These are phyloP conservation scores for Epizoanthus illoricatus DNA, from an alignment of 92 coral and sea anemone genomes.

Conservation along the genomic window DNA sequence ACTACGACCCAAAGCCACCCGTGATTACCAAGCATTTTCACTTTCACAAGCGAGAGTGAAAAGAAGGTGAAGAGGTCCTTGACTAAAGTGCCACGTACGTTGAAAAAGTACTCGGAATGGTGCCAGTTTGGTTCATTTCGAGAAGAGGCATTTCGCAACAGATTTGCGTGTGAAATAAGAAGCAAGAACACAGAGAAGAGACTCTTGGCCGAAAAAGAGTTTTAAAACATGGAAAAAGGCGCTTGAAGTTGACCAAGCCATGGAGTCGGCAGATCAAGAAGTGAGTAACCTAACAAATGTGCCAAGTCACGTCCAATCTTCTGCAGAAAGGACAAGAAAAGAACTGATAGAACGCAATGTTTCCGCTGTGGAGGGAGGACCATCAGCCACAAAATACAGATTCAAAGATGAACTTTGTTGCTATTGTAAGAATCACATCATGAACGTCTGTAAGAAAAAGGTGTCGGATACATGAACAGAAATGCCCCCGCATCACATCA, in stretches of 20 bases:
- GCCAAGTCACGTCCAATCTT: neutral
- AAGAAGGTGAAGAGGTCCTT: constrained; percentile 15
- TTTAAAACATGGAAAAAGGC: constrained; percentile 14
- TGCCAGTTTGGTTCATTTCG: constrained; percentile 1
- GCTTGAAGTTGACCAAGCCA: constrained; percentile 18
- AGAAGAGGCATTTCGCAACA: constrained; percentile 1
- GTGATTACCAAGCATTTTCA: constrained; percentile 26
- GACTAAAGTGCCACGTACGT: constrained; percentile 7
- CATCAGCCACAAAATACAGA: constrained; percentile 9
- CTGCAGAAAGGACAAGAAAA: neutral
- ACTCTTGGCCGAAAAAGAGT: constrained; percentile 14
- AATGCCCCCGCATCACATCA: neutral
- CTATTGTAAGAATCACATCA: constrained; percentile 13
- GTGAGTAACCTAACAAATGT: constrained; percentile 9
- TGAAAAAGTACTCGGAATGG: constrained; percentile 12
- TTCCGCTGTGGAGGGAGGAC: neutral
- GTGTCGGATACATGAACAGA: neutral
- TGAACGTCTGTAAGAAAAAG: no score
- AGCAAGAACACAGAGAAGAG: neutral
- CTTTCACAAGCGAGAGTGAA: constrained; percentile 3
- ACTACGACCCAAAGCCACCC: constrained; percentile 39
- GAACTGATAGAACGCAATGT: neutral
- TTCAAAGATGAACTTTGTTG: constrained; percentile 24
- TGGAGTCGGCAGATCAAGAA: constrained; percentile 8
- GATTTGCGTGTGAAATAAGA: constrained; percentile 27